Conservation (phyloP, 2,888 invertebrate genomes). For the Drosophila mimica region DNA sequence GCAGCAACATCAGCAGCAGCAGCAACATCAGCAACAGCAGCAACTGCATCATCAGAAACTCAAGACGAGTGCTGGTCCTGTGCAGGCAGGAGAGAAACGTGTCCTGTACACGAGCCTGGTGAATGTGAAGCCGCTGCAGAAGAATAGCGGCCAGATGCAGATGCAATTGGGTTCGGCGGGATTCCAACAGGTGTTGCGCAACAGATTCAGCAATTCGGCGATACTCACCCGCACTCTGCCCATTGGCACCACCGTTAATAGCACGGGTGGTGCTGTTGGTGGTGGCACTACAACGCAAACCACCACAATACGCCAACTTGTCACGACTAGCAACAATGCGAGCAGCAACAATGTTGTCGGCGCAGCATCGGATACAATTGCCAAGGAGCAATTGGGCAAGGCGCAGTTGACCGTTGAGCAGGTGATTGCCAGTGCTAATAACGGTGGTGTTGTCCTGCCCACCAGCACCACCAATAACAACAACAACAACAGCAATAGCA, state of each 20-base stretch:
- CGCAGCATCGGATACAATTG: constrained; percentile 28
- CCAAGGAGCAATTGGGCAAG: constrained; percentile 64
- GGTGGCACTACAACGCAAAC: constrained; percentile 28
- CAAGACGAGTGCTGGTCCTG: constrained; percentile 60
- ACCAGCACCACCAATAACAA: constrained; percentile 56
- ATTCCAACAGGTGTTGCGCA: constrained; percentile 80
- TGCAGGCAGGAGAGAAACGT: constrained; percentile 73
- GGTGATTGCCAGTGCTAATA: constrained; percentile 70
- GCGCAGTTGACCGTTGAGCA: constrained; percentile 68
- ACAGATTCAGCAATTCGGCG: constrained; percentile 81
- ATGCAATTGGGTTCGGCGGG: constrained; percentile 82
- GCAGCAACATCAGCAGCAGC: constrained; percentile 64
- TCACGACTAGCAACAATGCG: constrained; percentile 60
- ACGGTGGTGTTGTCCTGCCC: constrained; percentile 66
- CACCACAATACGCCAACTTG: constrained; percentile 67
- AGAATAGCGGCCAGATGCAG: constrained; percentile 84
- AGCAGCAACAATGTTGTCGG: constrained; percentile 57
- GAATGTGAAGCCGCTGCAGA: constrained; percentile 83
- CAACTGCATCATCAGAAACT: constrained; percentile 79
- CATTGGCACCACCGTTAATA: constrained; percentile 72
- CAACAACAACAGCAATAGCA: constrained; percentile 32
- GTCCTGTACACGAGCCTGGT: constrained; percentile 84
- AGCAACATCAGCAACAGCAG: constrained; percentile 50
- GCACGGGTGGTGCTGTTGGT: constrained; percentile 52
- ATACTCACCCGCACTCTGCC: constrained; percentile 82